phyloP scores from a whole-genome alignment of 1,140 invertebrate species.

The Alviniconcha marisindica region DNA sequence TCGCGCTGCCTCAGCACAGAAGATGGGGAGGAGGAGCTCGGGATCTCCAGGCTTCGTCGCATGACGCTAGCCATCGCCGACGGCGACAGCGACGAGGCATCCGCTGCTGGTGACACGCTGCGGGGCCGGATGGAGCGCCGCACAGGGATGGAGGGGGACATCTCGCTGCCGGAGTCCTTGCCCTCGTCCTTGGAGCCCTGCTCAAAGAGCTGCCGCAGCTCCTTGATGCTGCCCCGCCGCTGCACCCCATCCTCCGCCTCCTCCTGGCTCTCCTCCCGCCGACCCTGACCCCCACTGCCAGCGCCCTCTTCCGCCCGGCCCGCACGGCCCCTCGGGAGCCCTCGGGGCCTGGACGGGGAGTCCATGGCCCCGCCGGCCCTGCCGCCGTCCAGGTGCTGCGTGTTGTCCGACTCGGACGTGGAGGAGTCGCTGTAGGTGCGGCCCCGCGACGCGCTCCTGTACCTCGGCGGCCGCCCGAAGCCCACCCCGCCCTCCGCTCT shows the following conservation, averaged over 20 bases:
- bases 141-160: slow-evolving; percentile 47
- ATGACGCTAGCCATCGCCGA: slow-evolving; percentile 40
- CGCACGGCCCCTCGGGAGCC: neutral
- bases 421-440: slow-evolving; percentile 70
- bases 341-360: neutral
- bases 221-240: slow-evolving; percentile 70
- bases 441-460: slow-evolving; percentile 54
- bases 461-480: slow-evolving; percentile 59
- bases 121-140: slow-evolving; percentile 35
- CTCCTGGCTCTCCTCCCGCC: slow-evolving; percentile 33
- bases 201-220: slow-evolving; percentile 68
- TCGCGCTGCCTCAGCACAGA: slow-evolving; percentile 39
- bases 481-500: slow-evolving; percentile 29
- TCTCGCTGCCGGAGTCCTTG: slow-evolving; percentile 1
- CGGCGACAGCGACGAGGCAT: slow-evolving; percentile 29
- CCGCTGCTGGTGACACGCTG: slow-evolving; percentile 35
- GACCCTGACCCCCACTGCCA: neutral
- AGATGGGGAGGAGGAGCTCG: slow-evolving; percentile 40
- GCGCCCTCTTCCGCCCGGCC: slow-evolving; percentile 2
- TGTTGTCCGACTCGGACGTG: slow-evolving; percentile 59
- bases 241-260: slow-evolving; percentile 41
- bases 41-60: slow-evolving; percentile 65
- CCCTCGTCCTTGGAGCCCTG: slow-evolving; percentile 43
- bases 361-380: slow-evolving; percentile 3
- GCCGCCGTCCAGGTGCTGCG: slow-evolving; percentile 38